phyloP scores from a whole-genome alignment of 1,140 invertebrate species.

The Harlomillsia oculata region DNA sequence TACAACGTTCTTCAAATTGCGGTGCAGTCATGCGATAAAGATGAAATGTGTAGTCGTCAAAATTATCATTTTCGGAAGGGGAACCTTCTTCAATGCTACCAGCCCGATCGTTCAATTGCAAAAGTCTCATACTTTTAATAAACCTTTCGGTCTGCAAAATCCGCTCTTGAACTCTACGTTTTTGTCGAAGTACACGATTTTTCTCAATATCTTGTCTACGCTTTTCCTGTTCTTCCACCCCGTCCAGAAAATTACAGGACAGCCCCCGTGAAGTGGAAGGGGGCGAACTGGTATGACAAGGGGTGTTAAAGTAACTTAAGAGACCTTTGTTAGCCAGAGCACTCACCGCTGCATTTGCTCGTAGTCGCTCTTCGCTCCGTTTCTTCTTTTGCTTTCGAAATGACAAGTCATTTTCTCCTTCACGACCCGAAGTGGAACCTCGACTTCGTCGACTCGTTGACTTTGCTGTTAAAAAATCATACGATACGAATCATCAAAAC shows the following conservation, averaged over 20 bases:
- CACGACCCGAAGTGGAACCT: slow-evolving; percentile 18
- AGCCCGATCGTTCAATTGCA: slow-evolving; percentile 51
- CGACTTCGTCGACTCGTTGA: slow-evolving; percentile 27
- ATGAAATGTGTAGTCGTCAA: slow-evolving; percentile 64
- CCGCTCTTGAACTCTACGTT: slow-evolving; percentile 54
- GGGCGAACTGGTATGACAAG: neutral
- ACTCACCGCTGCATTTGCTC: slow-evolving; percentile 21
- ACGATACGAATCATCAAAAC: neutral
- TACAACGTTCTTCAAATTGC: slow-evolving; percentile 64
- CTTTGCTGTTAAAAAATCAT: slow-evolving; percentile 20
- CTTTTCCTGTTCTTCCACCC: slow-evolving; percentile 42
- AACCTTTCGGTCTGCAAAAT: slow-evolving; percentile 61
- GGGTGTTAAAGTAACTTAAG: neutral
- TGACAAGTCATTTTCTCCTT: slow-evolving; percentile 21
- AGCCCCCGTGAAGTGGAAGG: neutral
- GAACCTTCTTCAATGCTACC: slow-evolving; percentile 13
- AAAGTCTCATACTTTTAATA: slow-evolving; percentile 65
- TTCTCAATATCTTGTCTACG: slow-evolving; percentile 56
- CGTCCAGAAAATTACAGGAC: slow-evolving; percentile 1
- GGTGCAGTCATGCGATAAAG: slow-evolving; percentile 62
- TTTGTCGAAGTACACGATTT: slow-evolving; percentile 55
- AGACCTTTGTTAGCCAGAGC: neutral
- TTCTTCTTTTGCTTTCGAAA: slow-evolving; percentile 28
- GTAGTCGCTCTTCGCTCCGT: slow-evolving; percentile 27
- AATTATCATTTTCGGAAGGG: slow-evolving; percentile 35